These are phyloP conservation scores for Euzophera pinguis DNA, from an alignment of 2,888 invertebrate genomes.

Conservation along the genomic window DNA sequence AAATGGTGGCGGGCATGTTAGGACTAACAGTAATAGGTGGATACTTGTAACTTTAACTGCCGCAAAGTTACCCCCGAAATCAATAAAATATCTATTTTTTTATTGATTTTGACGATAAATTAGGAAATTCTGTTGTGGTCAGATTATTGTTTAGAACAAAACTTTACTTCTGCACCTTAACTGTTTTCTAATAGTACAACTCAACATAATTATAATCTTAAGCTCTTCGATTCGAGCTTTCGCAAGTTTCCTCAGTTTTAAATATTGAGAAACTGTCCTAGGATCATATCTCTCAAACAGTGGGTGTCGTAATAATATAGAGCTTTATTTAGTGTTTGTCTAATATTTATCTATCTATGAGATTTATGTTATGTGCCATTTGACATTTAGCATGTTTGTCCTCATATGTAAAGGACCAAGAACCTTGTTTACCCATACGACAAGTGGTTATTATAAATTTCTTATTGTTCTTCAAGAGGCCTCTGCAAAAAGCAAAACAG, in stretches of 20 bases:
- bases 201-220: slow-evolving; percentile 8
- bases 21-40: no score
- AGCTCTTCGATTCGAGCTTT: slow-evolving; percentile 6
- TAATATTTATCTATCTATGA: neutral
- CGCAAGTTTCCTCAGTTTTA: slow-evolving; percentile 9
- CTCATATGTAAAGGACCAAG: neutral
- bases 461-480: no score
- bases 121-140: no score
- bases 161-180: neutral
- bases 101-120: no score
- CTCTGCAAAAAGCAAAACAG: no score
- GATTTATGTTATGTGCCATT: neutral
- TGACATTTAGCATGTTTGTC: neutral
- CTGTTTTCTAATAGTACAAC: neutral
- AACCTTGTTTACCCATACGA: no score
- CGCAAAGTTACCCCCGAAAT: no score
- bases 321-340: neutral
- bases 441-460: no score
- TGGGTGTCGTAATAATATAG: neutral
- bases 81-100: no score
- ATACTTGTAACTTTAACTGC: no score
- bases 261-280: slow-evolving; percentile 12
- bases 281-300: neutral
- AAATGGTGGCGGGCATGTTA: no score
- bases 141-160: no score